phyloP scores from a whole-genome alignment of 2,797 vertebrate species.

The Furcifer pardalis region DNA sequence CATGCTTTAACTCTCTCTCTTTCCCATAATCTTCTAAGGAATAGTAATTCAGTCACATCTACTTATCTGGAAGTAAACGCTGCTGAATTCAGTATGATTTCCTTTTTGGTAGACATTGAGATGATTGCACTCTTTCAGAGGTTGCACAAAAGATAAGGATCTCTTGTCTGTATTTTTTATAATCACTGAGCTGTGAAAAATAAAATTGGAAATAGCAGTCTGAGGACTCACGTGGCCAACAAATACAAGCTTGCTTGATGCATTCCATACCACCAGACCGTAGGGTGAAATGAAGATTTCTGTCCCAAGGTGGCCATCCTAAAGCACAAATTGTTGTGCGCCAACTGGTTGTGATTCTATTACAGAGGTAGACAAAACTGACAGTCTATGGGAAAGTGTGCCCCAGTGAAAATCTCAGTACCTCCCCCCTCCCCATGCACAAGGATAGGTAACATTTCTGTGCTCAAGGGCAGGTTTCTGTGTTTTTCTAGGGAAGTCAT shows the following conservation, averaged over 20 bases:
- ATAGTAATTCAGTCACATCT: neutral
- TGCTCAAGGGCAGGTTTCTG: neutral
- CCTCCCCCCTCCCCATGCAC: neutral
- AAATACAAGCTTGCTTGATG: too few relatives aligned
- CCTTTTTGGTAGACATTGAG: too few relatives aligned
- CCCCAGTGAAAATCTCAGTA: neutral
- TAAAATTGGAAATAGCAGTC: too few relatives aligned
- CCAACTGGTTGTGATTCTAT: neutral
- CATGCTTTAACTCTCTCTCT: neutral
- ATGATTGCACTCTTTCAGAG: neutral
- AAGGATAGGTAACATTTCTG: neutral
- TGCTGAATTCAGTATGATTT: too few relatives aligned
- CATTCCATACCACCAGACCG: too few relatives aligned
- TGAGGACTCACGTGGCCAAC: too few relatives aligned
- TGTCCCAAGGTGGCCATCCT: too few relatives aligned
- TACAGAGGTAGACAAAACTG: neutral
- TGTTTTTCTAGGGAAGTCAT: slow-evolving; percentile 1
- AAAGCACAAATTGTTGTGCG: too few relatives aligned
- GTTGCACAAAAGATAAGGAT: neutral
- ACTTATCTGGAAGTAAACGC: too few relatives aligned
- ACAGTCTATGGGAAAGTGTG: neutral
- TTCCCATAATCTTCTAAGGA: neutral
- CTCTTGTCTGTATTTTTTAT: neutral
- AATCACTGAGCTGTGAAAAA: neutral
- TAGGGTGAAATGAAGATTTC: too few relatives aligned